Evolutionary conservation across 2,888 invertebrate genomes (phyloP).

Genomic region (Belgica antarctica): DNA sequence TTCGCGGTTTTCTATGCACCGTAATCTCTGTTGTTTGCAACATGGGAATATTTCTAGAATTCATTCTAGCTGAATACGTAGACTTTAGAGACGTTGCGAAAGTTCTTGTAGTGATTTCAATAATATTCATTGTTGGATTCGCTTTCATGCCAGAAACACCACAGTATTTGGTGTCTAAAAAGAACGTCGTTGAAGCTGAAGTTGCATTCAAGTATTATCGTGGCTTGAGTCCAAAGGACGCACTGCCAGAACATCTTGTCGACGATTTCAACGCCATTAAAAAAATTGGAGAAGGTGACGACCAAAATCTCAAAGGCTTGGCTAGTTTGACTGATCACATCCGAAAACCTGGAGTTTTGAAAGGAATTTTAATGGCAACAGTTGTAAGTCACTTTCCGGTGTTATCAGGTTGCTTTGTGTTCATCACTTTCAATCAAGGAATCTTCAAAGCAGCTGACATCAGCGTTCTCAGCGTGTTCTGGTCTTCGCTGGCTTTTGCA

Average conservation of each 20-base stretch:
- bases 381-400: slow-evolving; percentile 34
- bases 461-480: neutral
- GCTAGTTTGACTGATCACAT: neutral
- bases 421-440: slow-evolving; percentile 34
- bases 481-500: slow-evolving; percentile 31
- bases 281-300: neutral
- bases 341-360: slow-evolving; percentile 23
- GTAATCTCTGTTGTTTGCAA: slow-evolving; percentile 40
- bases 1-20: slow-evolving; percentile 29
- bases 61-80: slow-evolving; percentile 33
- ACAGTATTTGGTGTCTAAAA: slow-evolving; percentile 62
- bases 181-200: slow-evolving; percentile 62
- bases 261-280: slow-evolving; percentile 19
- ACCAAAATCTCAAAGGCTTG: neutral
- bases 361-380: slow-evolving; percentile 26
- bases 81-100: slow-evolving; percentile 22
- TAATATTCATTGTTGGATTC: slow-evolving; percentile 64
- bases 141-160: slow-evolving; percentile 81
- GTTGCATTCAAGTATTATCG: slow-evolving; percentile 47
- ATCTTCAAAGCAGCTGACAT: slow-evolving; percentile 32
- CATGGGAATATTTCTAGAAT: slow-evolving; percentile 37
- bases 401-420: slow-evolving; percentile 37
- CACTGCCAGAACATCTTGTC: neutral
- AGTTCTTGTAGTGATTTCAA: slow-evolving; percentile 58
- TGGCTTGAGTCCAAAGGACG: neutral